Conservation (phyloP, 2,797 vertebrate genomes). For the Lacerta viridis region DNA sequence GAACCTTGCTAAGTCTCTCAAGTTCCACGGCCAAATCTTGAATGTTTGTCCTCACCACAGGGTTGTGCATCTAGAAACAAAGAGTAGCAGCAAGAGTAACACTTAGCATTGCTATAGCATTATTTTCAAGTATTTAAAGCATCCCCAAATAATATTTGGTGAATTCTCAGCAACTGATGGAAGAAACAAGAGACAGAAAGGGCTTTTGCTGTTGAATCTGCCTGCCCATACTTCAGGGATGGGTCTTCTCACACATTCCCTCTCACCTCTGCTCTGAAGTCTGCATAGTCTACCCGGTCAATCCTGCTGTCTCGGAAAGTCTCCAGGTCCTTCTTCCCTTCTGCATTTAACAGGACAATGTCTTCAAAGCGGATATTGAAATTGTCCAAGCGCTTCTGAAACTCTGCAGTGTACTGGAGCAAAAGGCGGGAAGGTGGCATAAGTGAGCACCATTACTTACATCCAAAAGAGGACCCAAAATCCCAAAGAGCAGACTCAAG, state of each 20-base stretch:
- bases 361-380: constrained; percentile 55
- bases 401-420: constrained; percentile 68
- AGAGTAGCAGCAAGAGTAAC: not conserved
- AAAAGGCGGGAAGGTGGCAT: not conserved
- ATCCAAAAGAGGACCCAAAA: not conserved
- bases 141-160: too few species aligned
- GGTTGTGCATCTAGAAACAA: constrained; percentile 71
- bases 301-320: constrained; percentile 72
- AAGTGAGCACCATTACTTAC: not conserved
- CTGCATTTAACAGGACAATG: constrained; percentile 71
- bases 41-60: constrained; percentile 67
- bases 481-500: too few species aligned
- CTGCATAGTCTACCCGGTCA: constrained; percentile 63
- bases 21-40: constrained; percentile 64
- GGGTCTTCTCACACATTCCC: rapidly evolving
- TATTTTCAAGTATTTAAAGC: not conserved
- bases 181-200: rapidly evolving
- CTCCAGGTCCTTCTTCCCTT: constrained; percentile 74
- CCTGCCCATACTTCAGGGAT: too few species aligned
- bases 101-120: not conserved
- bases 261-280: constrained; percentile 78
- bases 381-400: constrained; percentile 66
- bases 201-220: too few species aligned
- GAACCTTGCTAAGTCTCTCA: constrained; percentile 71
- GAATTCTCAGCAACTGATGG: not conserved